Percentiles rank a stretch among this genome's conserved stretches.
Conservation (phyloP, 2,113 vertebrate species). For the Delphinapterus leucas region DNA sequence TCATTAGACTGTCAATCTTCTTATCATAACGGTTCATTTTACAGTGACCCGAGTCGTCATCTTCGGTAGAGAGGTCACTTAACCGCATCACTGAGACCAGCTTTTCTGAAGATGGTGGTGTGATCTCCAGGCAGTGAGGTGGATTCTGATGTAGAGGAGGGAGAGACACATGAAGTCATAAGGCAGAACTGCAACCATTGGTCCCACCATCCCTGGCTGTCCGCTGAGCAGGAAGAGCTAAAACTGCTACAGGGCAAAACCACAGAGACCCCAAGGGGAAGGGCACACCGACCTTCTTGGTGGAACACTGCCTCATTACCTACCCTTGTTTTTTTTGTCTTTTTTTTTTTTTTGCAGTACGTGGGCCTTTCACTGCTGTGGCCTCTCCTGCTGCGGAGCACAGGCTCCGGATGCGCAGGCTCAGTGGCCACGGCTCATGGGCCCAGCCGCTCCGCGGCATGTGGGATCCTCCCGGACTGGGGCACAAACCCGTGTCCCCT, state of each 20-base stretch:
- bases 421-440: too few species aligned
- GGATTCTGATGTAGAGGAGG: constrained; percentile 81
- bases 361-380: too few species aligned
- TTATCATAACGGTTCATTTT: constrained; percentile 90
- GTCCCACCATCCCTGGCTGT: background rate
- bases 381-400: too few species aligned
- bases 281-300: background rate
- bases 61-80: constrained; percentile 91
- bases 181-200: background rate
- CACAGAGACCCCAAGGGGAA: background rate
- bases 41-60: constrained; percentile 87
- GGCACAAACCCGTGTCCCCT: too few species aligned
- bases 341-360: too few species aligned
- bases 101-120: constrained; percentile 82
- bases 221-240: background rate
- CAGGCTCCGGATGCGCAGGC: too few species aligned
- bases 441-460: too few species aligned
- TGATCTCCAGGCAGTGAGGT: constrained; percentile 85
- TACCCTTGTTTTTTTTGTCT: background rate
- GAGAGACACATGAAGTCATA: background rate
- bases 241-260: background rate
- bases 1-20: constrained; percentile 91
- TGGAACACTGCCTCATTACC: background rate
- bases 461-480: too few species aligned
- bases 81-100: constrained; percentile 85